Conservation (phyloP, 2,113 vertebrate genomes). For the Melierax canorus region DNA sequence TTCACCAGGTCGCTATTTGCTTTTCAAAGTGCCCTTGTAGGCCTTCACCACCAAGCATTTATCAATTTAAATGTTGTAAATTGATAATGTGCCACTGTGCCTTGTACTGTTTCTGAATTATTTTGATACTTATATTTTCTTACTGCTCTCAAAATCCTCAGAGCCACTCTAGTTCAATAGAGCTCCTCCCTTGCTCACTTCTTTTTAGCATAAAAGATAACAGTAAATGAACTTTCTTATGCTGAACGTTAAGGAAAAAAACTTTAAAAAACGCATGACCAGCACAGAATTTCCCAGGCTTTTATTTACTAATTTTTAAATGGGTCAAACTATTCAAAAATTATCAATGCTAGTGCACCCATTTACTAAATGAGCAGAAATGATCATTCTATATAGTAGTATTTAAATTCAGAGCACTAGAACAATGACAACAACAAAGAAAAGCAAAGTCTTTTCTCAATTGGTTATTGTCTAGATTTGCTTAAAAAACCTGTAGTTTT, state of each 20-base stretch:
- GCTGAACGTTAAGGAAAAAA: background rate
- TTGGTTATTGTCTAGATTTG: background rate
- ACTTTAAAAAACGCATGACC: background rate
- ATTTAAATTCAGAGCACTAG: background rate
- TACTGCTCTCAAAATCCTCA: constrained; percentile 70
- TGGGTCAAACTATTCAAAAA: background rate
- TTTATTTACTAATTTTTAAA: background rate
- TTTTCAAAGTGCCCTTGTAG: constrained; percentile 97
- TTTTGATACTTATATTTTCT: constrained; percentile 79
- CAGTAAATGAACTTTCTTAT: constrained; percentile 62
- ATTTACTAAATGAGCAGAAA: background rate
- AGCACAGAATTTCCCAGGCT: background rate
- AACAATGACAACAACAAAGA: background rate
- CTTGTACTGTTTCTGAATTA: constrained; percentile 83
- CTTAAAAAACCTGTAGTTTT: background rate
- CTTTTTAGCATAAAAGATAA: constrained; percentile 52
- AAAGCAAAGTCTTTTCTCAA: background rate
- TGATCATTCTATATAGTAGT: background rate
- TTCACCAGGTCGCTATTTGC: constrained; percentile 89
- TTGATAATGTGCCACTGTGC: constrained; percentile 86
- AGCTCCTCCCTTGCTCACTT: constrained; percentile 44
- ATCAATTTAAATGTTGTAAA: constrained; percentile 96
- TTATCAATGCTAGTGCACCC: background rate
- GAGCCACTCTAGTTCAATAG: constrained; percentile 60
- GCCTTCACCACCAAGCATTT: constrained; percentile 86